phyloP scores from a whole-genome alignment of 2,797 vertebrate species.

The Sebastes hopkinsi region DNA sequence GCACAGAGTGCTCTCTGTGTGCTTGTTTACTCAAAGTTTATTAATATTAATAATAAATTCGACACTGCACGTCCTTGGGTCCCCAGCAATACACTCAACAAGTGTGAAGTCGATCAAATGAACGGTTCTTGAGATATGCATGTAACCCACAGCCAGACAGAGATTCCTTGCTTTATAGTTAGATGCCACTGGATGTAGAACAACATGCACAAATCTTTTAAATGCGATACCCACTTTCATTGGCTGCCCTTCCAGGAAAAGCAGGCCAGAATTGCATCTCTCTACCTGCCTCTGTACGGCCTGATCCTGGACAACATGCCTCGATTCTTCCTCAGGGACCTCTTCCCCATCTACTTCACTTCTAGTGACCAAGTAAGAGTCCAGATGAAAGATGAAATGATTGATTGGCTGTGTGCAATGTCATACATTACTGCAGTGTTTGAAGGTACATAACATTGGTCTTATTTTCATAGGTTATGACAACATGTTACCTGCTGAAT shows the following conservation, averaged over 20 bases:
- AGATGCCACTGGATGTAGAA: not conserved
- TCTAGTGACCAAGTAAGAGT: conserved; percentile 92
- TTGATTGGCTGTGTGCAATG: not conserved
- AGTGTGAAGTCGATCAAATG: too few relatives aligned
- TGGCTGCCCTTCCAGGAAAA: conserved; percentile 83
- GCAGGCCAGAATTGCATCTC: conserved; percentile 93
- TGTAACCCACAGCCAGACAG: too few relatives aligned
- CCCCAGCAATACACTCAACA: fast-evolving
- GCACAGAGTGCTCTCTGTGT: fast-evolving
- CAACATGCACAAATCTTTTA: not conserved
- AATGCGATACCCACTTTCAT: not conserved
- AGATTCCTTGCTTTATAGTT: too few relatives aligned
- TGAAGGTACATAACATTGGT: not conserved
- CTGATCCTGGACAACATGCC: conserved; percentile 99
- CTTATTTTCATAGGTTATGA: not conserved
- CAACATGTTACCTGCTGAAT: not conserved
- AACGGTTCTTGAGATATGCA: too few relatives aligned
- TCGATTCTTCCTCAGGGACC: conserved; percentile 95
- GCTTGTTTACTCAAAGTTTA: too few relatives aligned
- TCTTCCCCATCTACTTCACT: conserved; percentile 92
- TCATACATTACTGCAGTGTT: not conserved
- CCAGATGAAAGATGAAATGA: not conserved
- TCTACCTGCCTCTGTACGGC: conserved; percentile 97
- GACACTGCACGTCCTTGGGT: too few relatives aligned
- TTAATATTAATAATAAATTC: fast-evolving